phyloP scores from a whole-genome alignment of 2,888 invertebrate species.

The Nephrotoma appendiculata region DNA sequence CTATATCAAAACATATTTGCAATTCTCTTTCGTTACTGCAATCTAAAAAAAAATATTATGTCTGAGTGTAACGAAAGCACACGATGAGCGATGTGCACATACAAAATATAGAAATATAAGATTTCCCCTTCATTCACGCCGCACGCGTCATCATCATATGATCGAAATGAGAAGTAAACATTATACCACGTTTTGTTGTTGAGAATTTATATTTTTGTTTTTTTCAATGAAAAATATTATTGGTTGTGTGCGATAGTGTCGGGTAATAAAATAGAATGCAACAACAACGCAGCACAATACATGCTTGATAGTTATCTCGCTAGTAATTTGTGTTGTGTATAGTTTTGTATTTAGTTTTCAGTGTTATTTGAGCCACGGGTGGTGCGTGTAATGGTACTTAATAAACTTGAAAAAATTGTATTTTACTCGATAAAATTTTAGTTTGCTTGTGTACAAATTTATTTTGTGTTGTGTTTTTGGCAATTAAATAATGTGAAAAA shows the following conservation, averaged over 20 bases:
- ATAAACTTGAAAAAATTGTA: not conserved
- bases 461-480: not conserved
- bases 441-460: not conserved
- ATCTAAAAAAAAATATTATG: not conserved
- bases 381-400: not conserved
- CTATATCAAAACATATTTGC: not conserved
- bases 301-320: not conserved
- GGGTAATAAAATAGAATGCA: not conserved
- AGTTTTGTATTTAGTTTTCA: not conserved
- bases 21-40: not conserved
- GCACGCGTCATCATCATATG: not conserved
- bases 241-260: not conserved
- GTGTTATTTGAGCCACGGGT: not conserved
- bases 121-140: not conserved
- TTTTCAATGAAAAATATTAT: not conserved
- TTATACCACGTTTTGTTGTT: not conserved
- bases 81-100: not conserved
- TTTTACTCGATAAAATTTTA: not conserved
- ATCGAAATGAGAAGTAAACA: not conserved
- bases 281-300: not conserved
- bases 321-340: not conserved
- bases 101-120: not conserved
- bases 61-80: not conserved
- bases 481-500: not conserved
- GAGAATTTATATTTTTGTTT: not conserved